Evolutionary conservation across 2,113 vertebrate species (phyloP).

Genomic region (Dicentrarchus labrax): DNA sequence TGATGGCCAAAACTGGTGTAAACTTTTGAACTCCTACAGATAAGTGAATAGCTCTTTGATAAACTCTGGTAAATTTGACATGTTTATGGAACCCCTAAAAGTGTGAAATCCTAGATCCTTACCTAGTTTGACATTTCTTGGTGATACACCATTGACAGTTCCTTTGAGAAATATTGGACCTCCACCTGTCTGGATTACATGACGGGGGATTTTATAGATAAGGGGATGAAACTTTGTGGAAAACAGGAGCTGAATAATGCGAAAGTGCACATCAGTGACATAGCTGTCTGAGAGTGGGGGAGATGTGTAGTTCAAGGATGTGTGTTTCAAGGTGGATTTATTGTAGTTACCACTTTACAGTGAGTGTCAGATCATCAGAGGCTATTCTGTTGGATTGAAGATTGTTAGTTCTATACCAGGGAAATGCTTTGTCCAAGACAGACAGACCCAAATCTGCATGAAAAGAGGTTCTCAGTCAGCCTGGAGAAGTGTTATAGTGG

Average conservation of each 20-base stretch:
- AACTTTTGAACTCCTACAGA: too few relatives aligned
- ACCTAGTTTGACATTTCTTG: background rate
- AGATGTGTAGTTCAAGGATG: conserved; percentile 50
- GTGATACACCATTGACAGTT: background rate
- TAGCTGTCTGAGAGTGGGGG: conserved; percentile 13
- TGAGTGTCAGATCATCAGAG: conserved; percentile 60
- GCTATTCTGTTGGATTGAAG: conserved; percentile 50
- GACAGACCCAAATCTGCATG: conserved; percentile 35
- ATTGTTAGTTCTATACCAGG: conserved; percentile 38
- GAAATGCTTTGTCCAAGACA: conserved; percentile 57
- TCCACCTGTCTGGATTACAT: conserved; percentile 51
- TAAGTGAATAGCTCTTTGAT: background rate
- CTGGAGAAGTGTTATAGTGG: background rate
- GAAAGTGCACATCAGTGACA: conserved; percentile 19
- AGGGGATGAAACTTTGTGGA: conserved; percentile 21
- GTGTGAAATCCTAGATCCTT: background rate
- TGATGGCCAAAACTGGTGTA: background rate
- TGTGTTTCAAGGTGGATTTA: conserved; percentile 51
- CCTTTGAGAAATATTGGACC: conserved; percentile 19
- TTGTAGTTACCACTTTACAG: conserved; percentile 46
- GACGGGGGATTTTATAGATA: conserved; percentile 45
- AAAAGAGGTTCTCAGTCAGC: conserved; percentile 17
- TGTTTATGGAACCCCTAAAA: background rate
- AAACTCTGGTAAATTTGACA: background rate
- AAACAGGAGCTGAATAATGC: conserved; percentile 19